Conservation (phyloP, 2,888 invertebrate species). For the Tiphia femorata region DNA sequence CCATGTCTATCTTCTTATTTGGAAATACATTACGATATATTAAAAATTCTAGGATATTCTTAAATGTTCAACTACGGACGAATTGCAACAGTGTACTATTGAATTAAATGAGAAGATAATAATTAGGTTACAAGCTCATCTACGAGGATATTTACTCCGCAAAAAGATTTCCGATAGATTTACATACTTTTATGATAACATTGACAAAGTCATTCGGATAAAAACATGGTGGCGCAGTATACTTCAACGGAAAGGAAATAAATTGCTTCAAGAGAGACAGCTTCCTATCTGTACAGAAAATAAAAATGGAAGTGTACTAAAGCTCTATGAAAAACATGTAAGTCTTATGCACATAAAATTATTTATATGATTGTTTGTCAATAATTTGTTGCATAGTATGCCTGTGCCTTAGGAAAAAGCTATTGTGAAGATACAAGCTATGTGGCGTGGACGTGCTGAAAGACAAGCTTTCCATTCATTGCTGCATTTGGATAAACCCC, state of each 20-base stretch:
- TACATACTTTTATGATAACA: constrained; percentile 68
- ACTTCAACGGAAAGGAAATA: constrained; percentile 69
- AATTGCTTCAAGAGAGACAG: constrained; percentile 54
- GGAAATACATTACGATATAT: background rate
- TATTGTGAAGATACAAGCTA: constrained; percentile 77
- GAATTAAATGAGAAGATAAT: constrained; percentile 57
- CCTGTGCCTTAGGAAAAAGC: constrained; percentile 69
- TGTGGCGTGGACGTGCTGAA: constrained; percentile 77
- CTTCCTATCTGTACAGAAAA: too few relatives aligned
- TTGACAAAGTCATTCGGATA: constrained; percentile 69
- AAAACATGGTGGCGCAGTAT: constrained; percentile 77
- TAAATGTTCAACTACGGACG: too few relatives aligned
- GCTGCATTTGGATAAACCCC: constrained; percentile 73
- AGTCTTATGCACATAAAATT: constrained; percentile 11
- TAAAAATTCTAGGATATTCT: constrained; percentile 65
- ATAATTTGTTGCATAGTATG: background rate
- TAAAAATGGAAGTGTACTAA: too few relatives aligned
- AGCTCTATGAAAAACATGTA: constrained; percentile 73
- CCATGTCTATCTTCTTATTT: background rate
- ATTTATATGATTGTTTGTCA: background rate
- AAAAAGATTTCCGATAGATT: constrained; percentile 68
- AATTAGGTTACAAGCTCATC: constrained; percentile 73
- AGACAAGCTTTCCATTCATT: constrained; percentile 76
- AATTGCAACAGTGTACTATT: constrained; percentile 62
- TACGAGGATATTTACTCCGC: constrained; percentile 74